Conservation (phyloP, 2,797 vertebrate genomes). For the Lycodopsis pacificus region DNA sequence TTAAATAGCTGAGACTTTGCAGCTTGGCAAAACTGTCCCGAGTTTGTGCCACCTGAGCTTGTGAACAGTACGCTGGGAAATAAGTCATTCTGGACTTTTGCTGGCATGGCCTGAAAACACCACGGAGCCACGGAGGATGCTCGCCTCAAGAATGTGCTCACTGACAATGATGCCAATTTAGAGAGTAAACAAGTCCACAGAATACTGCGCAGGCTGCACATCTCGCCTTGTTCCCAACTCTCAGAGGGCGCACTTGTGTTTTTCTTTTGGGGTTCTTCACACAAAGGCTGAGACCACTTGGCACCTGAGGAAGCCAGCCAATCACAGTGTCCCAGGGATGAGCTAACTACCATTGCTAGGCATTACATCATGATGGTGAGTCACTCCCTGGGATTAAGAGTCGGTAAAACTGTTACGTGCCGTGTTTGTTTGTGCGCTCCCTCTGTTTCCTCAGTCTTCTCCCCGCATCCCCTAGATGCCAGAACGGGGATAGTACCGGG, state of each 20-base stretch:
- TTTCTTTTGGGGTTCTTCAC: conserved; percentile 32
- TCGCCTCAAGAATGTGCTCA: conserved; percentile 48
- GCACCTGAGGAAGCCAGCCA: conserved; percentile 67
- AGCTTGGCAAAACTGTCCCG: conserved; percentile 1
- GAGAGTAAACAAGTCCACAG: conserved; percentile 64
- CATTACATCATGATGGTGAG: conserved; percentile 82
- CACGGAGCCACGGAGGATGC: conserved; percentile 20
- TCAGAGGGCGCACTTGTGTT: conserved; percentile 34
- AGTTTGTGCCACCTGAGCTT: conserved; percentile 17
- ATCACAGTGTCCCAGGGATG: conserved; percentile 62
- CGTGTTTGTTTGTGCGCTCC: too few relatives aligned
- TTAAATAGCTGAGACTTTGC: not conserved
- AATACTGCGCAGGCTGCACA: conserved; percentile 56
- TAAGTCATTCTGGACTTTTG: conserved; percentile 39
- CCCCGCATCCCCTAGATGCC: too few relatives aligned
- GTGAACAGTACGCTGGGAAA: conserved; percentile 23
- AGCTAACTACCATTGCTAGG: conserved; percentile 71
- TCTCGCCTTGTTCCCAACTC: conserved; percentile 47
- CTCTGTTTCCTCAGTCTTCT: too few relatives aligned
- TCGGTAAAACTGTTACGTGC: too few relatives aligned
- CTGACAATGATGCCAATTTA: conserved; percentile 60
- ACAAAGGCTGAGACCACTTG: conserved; percentile 47
- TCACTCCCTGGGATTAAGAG: conserved; percentile 72
- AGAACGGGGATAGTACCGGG: too few relatives aligned
- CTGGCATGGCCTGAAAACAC: conserved; percentile 42